Conservation (phyloP, 2,888 invertebrate genomes). For the Tholera decimalis region DNA sequence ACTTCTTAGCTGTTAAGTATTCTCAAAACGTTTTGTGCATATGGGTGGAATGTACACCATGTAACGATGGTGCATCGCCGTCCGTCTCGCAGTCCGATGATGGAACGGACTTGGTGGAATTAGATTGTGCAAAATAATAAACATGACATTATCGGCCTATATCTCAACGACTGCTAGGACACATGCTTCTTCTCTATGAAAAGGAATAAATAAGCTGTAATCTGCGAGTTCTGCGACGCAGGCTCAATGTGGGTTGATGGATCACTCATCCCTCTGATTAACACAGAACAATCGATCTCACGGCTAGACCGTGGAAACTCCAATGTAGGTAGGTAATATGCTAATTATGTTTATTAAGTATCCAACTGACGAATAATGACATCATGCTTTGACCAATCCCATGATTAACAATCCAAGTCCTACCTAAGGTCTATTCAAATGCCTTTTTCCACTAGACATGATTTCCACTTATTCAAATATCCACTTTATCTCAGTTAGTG, state of each 20-base stretch:
- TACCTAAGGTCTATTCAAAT: not conserved
- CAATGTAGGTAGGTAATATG: conserved; percentile 30
- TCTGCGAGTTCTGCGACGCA: too few species aligned
- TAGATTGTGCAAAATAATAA: too few species aligned
- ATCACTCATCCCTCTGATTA: not conserved
- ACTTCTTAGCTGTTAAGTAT: too few species aligned
- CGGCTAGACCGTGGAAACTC: not conserved
- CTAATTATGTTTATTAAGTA: conserved; percentile 31
- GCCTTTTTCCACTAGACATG: not conserved
- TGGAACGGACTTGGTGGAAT: too few species aligned
- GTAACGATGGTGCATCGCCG: too few species aligned
- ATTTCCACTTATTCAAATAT: not conserved
- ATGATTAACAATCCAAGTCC: conserved; percentile 45
- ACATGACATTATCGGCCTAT: too few species aligned
- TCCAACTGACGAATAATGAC: conserved; percentile 28
- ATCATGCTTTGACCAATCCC: conserved; percentile 41
- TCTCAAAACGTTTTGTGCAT: too few species aligned
- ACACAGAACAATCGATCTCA: conserved; percentile 7
- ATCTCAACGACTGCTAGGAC: too few species aligned
- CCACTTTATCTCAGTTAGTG: not conserved
- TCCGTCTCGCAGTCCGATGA: too few species aligned
- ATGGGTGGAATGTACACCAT: too few species aligned
- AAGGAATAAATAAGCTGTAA: too few species aligned
- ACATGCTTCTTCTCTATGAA: too few species aligned
- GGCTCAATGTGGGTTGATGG: not conserved